These are phyloP conservation scores for Cyanistes caeruleus DNA, from an alignment of 2,113 vertebrate species.

Conservation along the genomic window DNA sequence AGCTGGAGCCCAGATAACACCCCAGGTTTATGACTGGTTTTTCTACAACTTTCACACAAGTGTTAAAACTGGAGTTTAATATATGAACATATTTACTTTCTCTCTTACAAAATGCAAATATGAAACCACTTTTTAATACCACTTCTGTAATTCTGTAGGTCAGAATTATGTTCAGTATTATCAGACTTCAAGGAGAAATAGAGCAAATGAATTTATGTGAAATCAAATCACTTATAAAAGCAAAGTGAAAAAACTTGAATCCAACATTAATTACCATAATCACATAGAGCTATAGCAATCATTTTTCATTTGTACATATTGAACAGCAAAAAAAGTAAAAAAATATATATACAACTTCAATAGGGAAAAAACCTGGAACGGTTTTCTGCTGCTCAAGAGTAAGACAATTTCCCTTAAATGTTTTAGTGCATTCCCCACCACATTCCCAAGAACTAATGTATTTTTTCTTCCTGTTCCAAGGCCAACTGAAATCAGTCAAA, in stretches of 20 bases:
- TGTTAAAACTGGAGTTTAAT: neutral
- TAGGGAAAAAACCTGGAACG: neutral
- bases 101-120: neutral
- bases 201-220: neutral
- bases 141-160: neutral
- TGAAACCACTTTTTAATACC: neutral
- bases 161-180: neutral
- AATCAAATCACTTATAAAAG: neutral
- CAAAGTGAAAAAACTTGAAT: neutral
- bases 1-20: neutral
- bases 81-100: neutral
- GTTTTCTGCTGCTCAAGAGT: neutral
- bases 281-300: neutral
- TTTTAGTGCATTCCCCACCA: neutral
- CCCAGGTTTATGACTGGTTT: neutral
- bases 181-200: neutral
- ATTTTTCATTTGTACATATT: neutral
- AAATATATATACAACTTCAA: neutral
- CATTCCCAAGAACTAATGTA: neutral
- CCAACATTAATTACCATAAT: neutral
- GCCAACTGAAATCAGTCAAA: neutral
- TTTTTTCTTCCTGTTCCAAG: neutral
- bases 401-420: neutral
- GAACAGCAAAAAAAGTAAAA: neutral
- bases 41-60: neutral